Base-by-base conservation (phyloP, 2,888 invertebrate species). In the Perizoma affinitatum region DNA sequence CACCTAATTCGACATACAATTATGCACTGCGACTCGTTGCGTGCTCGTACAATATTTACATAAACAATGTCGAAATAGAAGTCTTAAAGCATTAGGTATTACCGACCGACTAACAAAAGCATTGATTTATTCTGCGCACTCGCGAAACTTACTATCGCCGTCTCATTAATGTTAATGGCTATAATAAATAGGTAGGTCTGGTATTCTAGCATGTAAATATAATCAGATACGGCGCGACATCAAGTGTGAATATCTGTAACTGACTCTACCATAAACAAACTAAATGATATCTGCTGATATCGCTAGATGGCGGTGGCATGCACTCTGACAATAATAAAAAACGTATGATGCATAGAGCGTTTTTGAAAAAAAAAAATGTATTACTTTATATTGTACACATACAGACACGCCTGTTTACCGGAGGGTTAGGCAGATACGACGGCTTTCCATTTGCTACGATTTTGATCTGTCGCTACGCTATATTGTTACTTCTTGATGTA, bases 271-370 rank as follows among this genome's bases (percentile, higher is more conserved):
- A 42, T 49, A 58, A 53, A 49, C 49, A 48, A 36, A 58, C 66
- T 43, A 65, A 66, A 66, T 63, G 58, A 51, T 74, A 62, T 53
- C 33, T 41, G 36, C 33, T 35, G 46, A 49, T 45, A 43, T 43
- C 73, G 66, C 69, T 70, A 79, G 78, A 76, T 79, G 78, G 75
- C 75, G 69, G 50, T 60, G 53, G 11, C 9, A 49, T 41, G 49
- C 46, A 10, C 53, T 46, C 40, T 41, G 22, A 38, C 33, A 45
- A 45, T 4, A 22, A 10, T 9, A 9, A n/a, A 34, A 34, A 46
- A 9, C n/a, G 4, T 33, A 9, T 34, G n/a, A 7, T 33, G 44
- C 1, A 6, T 7, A 10, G 5, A 22, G 5, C 6, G 2, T 44
- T 44, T 44, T 5, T 5, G 22, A 22, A 44, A 6, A 34, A 7